These are phyloP conservation scores for Ips typographus DNA, from an alignment of 1,140 invertebrate genomes.

Conservation along the genomic window DNA sequence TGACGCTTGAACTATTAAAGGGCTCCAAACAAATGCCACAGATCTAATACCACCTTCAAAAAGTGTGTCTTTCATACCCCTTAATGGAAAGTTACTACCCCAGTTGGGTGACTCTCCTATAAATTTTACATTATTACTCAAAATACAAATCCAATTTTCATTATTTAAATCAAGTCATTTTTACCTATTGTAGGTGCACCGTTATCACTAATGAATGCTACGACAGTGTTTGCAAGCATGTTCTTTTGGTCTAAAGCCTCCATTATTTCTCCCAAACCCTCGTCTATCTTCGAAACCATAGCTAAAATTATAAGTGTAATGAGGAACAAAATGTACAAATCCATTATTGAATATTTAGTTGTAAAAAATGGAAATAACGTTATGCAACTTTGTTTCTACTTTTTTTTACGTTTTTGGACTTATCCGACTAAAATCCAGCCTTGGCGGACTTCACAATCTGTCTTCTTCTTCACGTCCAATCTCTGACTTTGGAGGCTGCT, in stretches of 20 bases:
- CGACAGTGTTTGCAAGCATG: conserved; percentile 68
- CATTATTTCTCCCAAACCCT: conserved; percentile 67
- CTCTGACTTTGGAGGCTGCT: no score
- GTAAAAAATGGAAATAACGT: conserved; percentile 24
- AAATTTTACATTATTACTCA: not conserved
- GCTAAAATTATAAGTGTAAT: conserved; percentile 50
- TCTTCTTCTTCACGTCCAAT: no score
- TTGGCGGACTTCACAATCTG: no score
- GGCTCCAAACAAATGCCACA: conserved; percentile 61
- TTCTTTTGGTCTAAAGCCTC: conserved; percentile 59
- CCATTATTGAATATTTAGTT: not conserved
- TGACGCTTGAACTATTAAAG: conserved; percentile 54
- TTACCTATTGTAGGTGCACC: conserved; percentile 56
- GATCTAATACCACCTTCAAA: conserved; percentile 70
- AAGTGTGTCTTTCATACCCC: conserved; percentile 58
- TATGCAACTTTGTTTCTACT: not conserved
- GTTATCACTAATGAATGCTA: conserved; percentile 73
- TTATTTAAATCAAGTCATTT: not conserved
- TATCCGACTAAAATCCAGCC: no score
- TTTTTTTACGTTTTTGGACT: no score
- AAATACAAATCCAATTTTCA: not conserved
- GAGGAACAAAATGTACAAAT: conserved; percentile 7
- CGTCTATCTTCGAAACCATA: conserved; percentile 72
- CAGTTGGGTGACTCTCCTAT: conserved; percentile 54
- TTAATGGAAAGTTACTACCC: conserved; percentile 68